Percentiles rank a stretch among this genome's conserved stretches.
Conservation (phyloP, 2,888 invertebrate species). For the Parelbella ahira region DNA sequence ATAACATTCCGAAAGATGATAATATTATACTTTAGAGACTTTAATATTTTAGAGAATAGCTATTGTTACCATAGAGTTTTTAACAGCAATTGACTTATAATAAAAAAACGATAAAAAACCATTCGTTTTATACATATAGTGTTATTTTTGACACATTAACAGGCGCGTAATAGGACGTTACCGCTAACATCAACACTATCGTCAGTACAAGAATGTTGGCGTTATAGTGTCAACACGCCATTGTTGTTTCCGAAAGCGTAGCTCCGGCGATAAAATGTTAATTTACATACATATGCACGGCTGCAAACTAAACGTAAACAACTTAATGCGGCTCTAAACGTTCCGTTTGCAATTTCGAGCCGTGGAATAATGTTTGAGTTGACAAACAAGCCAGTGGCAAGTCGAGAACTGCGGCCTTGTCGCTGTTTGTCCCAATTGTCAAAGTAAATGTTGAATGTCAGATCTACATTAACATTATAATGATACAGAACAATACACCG, state of each 20-base stretch:
- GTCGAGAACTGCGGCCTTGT: slow-evolving; percentile 16
- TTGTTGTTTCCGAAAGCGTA: slow-evolving; percentile 2
- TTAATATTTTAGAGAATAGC: too few relatives aligned
- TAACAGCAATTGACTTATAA: too few relatives aligned
- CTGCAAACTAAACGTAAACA: slow-evolving; percentile 22
- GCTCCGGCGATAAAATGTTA: slow-evolving; percentile 9
- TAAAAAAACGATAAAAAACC: too few relatives aligned
- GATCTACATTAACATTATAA: slow-evolving; percentile 11
- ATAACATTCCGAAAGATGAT: too few relatives aligned
- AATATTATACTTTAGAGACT: too few relatives aligned
- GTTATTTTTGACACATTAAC: too few relatives aligned
- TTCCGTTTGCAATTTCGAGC: slow-evolving; percentile 15
- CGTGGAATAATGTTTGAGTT: slow-evolving; percentile 22
- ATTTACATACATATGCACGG: slow-evolving; percentile 22
- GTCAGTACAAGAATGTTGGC: too few relatives aligned
- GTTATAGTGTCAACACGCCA: not conserved
- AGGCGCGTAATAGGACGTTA: too few relatives aligned
- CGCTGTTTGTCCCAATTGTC: slow-evolving; percentile 19
- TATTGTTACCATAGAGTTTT: too few relatives aligned
- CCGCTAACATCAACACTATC: too few relatives aligned
- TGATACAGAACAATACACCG: slow-evolving; percentile 2
- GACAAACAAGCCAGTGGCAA: slow-evolving; percentile 21
- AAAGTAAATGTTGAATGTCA: slow-evolving; percentile 17
- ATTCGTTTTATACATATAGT: too few relatives aligned
- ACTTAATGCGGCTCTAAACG: slow-evolving; percentile 22